A percentile compares a stretch with the other conserved stretches of the same genome.
Conservation (phyloP, 2,113 vertebrate genomes). For the Smithornis capensis region DNA sequence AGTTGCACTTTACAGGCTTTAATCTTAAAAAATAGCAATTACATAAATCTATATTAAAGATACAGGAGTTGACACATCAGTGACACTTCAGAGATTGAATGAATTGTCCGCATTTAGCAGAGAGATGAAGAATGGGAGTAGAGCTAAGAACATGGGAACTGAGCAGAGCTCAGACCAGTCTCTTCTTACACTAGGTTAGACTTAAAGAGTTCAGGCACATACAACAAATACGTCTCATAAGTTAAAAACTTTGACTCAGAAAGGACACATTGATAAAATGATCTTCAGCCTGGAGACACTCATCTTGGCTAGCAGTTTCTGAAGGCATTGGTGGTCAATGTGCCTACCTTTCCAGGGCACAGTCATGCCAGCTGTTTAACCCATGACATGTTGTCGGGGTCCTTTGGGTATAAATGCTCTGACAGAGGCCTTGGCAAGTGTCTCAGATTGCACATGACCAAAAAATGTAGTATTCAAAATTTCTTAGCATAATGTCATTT, state of each 20-base stretch:
- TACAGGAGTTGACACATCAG: neutral
- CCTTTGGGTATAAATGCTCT: neutral
- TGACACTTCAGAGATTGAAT: neutral
- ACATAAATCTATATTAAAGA: neutral
- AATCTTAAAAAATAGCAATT: neutral
- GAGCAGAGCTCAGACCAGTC: neutral
- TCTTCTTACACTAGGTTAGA: neutral
- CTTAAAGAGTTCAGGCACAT: neutral
- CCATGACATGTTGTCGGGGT: neutral
- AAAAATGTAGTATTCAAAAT: neutral
- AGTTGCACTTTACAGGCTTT: neutral
- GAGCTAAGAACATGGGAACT: neutral
- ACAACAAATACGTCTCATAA: neutral
- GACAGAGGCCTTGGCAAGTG: neutral
- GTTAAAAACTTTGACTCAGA: neutral
- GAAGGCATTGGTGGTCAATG: neutral
- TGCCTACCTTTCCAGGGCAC: neutral
- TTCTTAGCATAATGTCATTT: neutral
- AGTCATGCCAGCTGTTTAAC: neutral
- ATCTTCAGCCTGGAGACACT: neutral
- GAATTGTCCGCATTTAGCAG: neutral
- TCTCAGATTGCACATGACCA: neutral
- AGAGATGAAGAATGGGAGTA: neutral
- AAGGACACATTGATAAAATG: neutral
- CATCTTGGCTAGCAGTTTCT: neutral